Evolutionary conservation across 92 coral and sea anemone species (phyloP).

Genomic region (Actinostola sp.): DNA sequence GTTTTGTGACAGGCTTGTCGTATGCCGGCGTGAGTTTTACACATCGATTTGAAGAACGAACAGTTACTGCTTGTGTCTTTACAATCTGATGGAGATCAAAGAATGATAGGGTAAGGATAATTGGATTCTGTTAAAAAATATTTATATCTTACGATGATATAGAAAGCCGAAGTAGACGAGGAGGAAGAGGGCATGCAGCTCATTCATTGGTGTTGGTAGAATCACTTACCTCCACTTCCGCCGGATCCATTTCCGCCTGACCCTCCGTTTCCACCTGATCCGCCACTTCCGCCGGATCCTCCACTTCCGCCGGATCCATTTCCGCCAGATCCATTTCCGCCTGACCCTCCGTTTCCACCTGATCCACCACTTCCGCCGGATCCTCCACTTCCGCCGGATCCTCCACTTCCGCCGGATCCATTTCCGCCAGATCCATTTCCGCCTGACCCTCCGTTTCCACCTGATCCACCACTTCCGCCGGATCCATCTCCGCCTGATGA

Average conservation of each 20-base stretch:
- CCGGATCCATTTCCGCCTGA: slow-evolving; percentile 20
- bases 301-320: not conserved
- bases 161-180: too few species aligned
- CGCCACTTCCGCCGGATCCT: slow-evolving; percentile 12
- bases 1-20: slow-evolving; percentile 1
- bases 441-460: slow-evolving; percentile 1
- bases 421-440: not conserved
- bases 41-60: slow-evolving; percentile 12
- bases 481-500: slow-evolving; percentile 16
- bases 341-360: not conserved
- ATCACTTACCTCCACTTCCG: slow-evolving; percentile 21
- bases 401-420: slow-evolving; percentile 8
- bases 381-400: slow-evolving; percentile 13
- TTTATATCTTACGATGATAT: too few species aligned
- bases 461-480: slow-evolving; percentile 8
- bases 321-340: not conserved
- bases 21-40: not conserved
- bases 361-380: not conserved
- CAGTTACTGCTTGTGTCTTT: slow-evolving; percentile 5
- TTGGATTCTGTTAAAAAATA: too few species aligned
- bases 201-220: too few species aligned
- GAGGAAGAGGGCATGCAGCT: too few species aligned
- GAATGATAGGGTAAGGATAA: too few species aligned
- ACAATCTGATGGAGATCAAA: not conserved
- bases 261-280: slow-evolving; percentile 5